Conservation (phyloP, 2,888 invertebrate species). For the Metacarcinus magister region DNA sequence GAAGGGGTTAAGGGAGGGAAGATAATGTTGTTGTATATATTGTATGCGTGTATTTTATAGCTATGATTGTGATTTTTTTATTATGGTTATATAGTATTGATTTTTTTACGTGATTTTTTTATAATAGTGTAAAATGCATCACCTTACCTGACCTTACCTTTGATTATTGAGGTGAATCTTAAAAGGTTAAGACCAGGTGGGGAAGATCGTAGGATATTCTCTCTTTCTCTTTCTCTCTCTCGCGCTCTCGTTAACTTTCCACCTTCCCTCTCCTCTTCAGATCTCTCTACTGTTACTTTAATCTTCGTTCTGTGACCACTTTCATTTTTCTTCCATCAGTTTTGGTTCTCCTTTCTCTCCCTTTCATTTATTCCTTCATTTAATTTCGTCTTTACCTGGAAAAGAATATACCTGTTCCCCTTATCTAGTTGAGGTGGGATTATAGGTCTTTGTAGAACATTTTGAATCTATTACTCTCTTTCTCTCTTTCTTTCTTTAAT, state of each 20-base stretch:
- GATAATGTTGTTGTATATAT: too few species aligned
- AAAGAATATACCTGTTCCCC: not conserved
- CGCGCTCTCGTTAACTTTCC: not conserved
- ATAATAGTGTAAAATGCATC: too few species aligned
- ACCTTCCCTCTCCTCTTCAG: not conserved
- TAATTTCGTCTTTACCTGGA: not conserved
- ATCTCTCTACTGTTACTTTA: not conserved
- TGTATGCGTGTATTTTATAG: too few species aligned
- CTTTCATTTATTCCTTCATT: not conserved
- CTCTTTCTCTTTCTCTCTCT: constrained; percentile 33
- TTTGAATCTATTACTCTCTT: not conserved
- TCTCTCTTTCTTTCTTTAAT: not conserved
- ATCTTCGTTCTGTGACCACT: not conserved
- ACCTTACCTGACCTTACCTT: too few species aligned
- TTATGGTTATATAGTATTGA: too few species aligned
- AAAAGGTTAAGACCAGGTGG: not conserved
- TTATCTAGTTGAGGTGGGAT: not conserved
- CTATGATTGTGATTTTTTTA: too few species aligned
- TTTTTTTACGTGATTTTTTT: too few species aligned
- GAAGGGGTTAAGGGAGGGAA: not conserved
- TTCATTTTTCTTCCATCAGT: not conserved
- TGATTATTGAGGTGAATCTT: not conserved
- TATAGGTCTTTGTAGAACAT: not conserved
- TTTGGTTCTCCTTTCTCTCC: not conserved
- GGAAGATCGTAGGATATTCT: not conserved